Evolutionary conservation across 2,888 invertebrate species (phyloP).

Genomic region (Pecten maximus): DNA sequence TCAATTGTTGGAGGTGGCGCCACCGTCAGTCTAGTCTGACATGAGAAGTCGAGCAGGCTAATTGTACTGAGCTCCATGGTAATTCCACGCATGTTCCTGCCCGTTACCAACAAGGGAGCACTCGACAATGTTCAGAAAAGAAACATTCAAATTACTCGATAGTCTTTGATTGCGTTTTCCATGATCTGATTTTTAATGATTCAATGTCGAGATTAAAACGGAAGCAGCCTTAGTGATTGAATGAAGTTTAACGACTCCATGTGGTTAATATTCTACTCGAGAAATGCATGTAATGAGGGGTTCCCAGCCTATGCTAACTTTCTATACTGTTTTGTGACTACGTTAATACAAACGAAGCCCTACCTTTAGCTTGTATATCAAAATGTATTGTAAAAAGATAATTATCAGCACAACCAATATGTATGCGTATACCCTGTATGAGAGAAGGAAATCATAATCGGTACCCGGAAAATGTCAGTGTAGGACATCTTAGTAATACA

Average conservation of each 20-base stretch:
- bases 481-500: too few species aligned
- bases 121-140: not conserved
- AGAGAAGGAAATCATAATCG: too few species aligned
- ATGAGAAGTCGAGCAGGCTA: not conserved
- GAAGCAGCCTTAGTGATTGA: not conserved
- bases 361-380: too few species aligned
- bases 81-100: not conserved
- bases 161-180: slow-evolving; percentile 7
- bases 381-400: too few species aligned
- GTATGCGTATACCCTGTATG: too few species aligned
- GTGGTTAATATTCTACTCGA: not conserved
- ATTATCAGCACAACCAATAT: too few species aligned
- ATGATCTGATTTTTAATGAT: slow-evolving; percentile 27
- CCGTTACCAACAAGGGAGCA: not conserved
- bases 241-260: not conserved
- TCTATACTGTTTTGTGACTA: not conserved
- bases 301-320: not conserved
- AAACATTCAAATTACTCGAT: slow-evolving; percentile 14
- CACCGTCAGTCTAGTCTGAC: not conserved
- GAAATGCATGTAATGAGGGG: not conserved
- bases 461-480: too few species aligned
- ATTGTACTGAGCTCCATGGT: not conserved
- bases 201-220: slow-evolving; percentile 3
- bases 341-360: too few species aligned
- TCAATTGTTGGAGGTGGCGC: not conserved